Conservation (phyloP, 2,797 vertebrate genomes). For the Crossoptilon crossoptilon region DNA sequence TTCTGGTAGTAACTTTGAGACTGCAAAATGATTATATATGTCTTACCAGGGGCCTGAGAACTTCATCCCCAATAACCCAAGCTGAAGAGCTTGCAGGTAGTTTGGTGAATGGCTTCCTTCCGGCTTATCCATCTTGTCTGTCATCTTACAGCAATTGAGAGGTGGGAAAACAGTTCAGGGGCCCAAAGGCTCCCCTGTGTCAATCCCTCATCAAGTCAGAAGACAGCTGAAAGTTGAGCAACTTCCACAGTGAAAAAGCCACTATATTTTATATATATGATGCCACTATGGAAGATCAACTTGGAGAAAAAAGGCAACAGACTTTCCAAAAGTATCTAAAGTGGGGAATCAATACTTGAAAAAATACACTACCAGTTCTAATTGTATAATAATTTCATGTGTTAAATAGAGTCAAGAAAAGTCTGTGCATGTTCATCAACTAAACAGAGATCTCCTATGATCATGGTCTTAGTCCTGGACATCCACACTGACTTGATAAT, state of each 20-base stretch:
- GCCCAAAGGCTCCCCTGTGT: not conserved
- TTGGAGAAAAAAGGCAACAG: not conserved
- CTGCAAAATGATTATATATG: not conserved
- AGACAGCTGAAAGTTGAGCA: not conserved
- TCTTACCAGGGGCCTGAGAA: not conserved
- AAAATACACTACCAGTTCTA: not conserved
- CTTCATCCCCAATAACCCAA: not conserved
- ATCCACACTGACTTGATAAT: not conserved
- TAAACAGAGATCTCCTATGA: not conserved
- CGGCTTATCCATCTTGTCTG: not conserved
- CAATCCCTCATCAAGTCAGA: not conserved
- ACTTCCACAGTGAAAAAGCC: not conserved
- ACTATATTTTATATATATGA: not conserved
- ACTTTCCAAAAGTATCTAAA: not conserved
- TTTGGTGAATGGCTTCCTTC: not conserved
- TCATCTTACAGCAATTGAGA: not conserved
- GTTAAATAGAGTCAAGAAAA: not conserved
- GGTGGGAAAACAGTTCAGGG: not conserved
- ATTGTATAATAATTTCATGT: not conserved
- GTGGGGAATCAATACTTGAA: not conserved
- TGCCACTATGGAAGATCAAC: not conserved
- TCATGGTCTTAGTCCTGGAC: not conserved
- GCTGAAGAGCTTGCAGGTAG: not conserved
- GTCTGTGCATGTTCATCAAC: accelerated
- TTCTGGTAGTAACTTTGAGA: accelerated